Evolutionary conservation across 1,140 invertebrate genomes (phyloP).

Genomic region (Chironomus tepperi): DNA sequence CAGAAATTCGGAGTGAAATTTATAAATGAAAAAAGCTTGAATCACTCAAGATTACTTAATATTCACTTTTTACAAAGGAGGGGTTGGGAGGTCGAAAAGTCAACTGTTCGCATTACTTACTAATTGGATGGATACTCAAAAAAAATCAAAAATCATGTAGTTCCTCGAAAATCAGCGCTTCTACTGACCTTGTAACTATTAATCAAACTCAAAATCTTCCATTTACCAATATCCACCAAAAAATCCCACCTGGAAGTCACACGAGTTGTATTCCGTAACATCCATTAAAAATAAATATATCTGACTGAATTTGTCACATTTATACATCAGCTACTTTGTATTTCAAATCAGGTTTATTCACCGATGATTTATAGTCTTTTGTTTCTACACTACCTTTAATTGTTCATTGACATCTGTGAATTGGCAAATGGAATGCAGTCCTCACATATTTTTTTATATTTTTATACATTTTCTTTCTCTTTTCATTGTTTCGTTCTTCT

Average conservation of each 20-base stretch:
- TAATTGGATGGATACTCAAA: no score
- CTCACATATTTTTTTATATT: neutral
- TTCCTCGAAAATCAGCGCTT: no score
- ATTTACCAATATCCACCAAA: no score
- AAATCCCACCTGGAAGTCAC: neutral
- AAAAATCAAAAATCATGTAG: no score
- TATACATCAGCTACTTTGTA: conserved; percentile 10
- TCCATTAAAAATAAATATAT: conserved; percentile 15
- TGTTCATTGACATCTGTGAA: conserved; percentile 12
- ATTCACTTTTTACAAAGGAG: no score
- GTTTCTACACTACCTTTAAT: conserved; percentile 13
- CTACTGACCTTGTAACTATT: no score
- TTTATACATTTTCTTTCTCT: neutral
- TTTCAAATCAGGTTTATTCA: neutral
- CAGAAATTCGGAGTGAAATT: no score
- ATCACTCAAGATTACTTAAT: no score
- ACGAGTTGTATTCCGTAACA: neutral
- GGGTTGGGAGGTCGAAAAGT: no score
- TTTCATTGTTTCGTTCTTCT: neutral
- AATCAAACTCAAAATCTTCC: no score
- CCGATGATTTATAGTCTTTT: conserved; percentile 3
- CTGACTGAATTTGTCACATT: neutral
- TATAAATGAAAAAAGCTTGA: no score
- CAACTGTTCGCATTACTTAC: no score
- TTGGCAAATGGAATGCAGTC: conserved; percentile 2